phyloP scores from a whole-genome alignment of 2,113 vertebrate genomes.

The Embiotoca jacksoni region DNA sequence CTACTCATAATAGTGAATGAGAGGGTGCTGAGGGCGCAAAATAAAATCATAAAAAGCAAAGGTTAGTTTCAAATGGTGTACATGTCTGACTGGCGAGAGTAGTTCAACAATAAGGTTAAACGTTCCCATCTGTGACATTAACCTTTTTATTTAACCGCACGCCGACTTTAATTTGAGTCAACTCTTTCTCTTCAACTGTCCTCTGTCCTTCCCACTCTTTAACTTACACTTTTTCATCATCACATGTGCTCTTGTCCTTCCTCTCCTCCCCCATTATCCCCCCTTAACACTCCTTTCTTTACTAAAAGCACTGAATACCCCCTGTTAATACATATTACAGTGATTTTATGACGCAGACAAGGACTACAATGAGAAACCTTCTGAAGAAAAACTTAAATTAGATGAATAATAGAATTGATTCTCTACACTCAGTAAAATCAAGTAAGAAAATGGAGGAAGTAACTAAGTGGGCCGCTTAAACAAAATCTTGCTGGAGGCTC shows the following conservation, averaged over 20 bases:
- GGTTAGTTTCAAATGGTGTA: conserved; percentile 43
- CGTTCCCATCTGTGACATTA: conserved; percentile 44
- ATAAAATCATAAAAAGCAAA: conserved; percentile 60
- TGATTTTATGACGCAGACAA: background rate
- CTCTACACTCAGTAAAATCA: too few species aligned
- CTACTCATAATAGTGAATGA: conserved; percentile 49
- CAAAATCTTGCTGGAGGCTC: conserved; percentile 5
- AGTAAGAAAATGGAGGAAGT: background rate
- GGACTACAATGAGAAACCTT: background rate
- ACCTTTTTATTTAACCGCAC: conserved; percentile 40
- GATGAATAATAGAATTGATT: too few species aligned
- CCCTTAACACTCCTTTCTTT: background rate
- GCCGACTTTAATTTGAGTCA: conserved; percentile 53
- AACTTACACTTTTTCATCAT: background rate
- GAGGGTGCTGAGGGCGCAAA: conserved; percentile 66
- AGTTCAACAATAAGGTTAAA: conserved; percentile 45
- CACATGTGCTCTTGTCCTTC: background rate
- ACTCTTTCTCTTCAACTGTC: conserved; percentile 9
- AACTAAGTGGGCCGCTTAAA: conserved; percentile 5
- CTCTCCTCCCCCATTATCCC: background rate
- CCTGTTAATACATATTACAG: background rate
- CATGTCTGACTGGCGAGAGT: conserved; percentile 26
- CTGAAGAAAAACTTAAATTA: background rate
- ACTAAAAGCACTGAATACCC: background rate
- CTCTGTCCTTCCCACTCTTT: conserved; percentile 19